Percentiles rank a stretch among this genome's conserved stretches.
These are phyloP conservation scores for Pituophis catenifer DNA, from an alignment of 2,113 vertebrate species.

Conservation along the genomic window DNA sequence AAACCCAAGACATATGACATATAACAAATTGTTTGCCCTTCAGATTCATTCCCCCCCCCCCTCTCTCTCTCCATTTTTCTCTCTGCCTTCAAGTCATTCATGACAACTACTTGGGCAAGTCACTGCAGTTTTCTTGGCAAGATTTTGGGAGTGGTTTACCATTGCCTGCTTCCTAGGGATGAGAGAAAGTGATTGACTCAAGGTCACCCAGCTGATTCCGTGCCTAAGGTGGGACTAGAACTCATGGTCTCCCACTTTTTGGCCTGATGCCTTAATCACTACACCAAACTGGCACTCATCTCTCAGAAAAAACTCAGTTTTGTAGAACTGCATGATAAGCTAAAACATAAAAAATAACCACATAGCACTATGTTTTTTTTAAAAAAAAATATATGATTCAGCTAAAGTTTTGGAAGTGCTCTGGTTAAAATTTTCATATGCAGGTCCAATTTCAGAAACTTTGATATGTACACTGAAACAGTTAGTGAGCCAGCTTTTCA, in stretches of 20 bases:
- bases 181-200: too few species aligned
- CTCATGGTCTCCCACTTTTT: too few species aligned
- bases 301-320: not conserved
- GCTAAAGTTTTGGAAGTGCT: not conserved
- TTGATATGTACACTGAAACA: not conserved
- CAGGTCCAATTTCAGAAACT: not conserved
- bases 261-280: too few species aligned
- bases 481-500: not conserved
- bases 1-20: not conserved
- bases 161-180: too few species aligned
- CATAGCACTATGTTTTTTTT: not conserved
- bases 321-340: not conserved
- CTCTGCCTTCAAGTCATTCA: not conserved
- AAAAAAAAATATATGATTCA: not conserved
- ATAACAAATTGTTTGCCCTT: not conserved
- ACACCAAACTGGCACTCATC: not conserved
- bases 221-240: too few species aligned
- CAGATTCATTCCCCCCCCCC: too few species aligned
- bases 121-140: too few species aligned
- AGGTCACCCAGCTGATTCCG: too few species aligned
- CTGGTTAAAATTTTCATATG: not conserved
- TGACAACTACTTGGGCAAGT: not conserved
- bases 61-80: not conserved
- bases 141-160: too few species aligned
- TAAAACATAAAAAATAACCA: not conserved